Conservation (phyloP, 2,888 invertebrate genomes). For the Tetanocera ferruginea region DNA sequence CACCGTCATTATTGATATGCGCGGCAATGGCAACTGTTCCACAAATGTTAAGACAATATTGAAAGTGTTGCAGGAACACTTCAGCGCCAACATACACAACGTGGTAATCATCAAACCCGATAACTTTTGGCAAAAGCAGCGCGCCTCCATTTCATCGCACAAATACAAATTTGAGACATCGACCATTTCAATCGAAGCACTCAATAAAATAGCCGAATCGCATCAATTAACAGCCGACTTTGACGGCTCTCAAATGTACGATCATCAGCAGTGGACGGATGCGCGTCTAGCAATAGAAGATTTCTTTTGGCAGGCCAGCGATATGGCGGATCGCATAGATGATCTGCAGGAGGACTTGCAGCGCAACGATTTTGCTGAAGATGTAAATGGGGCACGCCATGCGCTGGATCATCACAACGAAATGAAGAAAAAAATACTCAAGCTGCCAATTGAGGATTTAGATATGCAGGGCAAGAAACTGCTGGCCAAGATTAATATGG, state of each 20-base stretch:
- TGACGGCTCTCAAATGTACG: conserved; percentile 93
- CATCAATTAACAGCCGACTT: conserved; percentile 93
- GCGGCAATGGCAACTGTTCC: conserved; percentile 85
- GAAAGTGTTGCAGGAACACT: conserved; percentile 96
- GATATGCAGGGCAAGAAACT: conserved; percentile 86
- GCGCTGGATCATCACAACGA: conserved; percentile 94
- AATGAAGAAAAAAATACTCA: conserved; percentile 93
- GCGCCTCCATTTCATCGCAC: conserved; percentile 95
- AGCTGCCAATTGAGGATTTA: conserved; percentile 93
- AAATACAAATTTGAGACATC: conserved; percentile 99
- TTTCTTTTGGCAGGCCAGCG: conserved; percentile 95
- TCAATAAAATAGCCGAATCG: conserved; percentile 93
- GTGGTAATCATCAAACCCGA: conserved; percentile 99
- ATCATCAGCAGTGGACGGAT: conserved; percentile 98
- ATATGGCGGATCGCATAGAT: conserved; percentile 91
- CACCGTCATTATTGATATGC: conserved; percentile 97
- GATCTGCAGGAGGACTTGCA: conserved; percentile 94
- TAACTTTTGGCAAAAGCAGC: conserved; percentile 99
- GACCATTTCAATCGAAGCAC: conserved; percentile 95
- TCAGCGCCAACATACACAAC: conserved; percentile 91
- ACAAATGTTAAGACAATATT: conserved; percentile 97
- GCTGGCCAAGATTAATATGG: conserved; percentile 65
- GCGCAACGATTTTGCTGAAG: conserved; percentile 94
- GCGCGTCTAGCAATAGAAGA: conserved; percentile 94
- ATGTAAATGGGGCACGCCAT: conserved; percentile 91